A percentile compares a stretch with the other conserved stretches of the same genome.
phyloP scores from a whole-genome alignment of 2,113 vertebrate genomes.

The Prinia subflava region DNA sequence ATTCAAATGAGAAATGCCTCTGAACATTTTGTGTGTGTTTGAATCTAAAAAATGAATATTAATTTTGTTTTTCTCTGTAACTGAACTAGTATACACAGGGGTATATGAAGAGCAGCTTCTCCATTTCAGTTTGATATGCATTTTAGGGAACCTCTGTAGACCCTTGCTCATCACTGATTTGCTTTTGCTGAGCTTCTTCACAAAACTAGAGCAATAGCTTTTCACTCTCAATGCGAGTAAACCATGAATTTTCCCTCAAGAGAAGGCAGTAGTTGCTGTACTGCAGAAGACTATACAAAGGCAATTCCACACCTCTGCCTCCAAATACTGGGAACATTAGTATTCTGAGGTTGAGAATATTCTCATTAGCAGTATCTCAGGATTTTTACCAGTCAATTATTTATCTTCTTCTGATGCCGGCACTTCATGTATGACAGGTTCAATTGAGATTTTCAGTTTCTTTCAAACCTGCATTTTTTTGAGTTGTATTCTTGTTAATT shows the following conservation, averaged over 20 bases:
- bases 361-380: background rate
- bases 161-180: background rate
- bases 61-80: background rate
- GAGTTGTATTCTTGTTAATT: background rate
- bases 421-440: background rate
- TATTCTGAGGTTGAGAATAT: background rate
- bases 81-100: background rate
- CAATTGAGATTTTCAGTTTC: background rate
- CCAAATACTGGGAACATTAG: background rate
- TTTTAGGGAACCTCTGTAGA: background rate
- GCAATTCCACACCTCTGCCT: rapidly evolving
- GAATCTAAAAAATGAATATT: background rate
- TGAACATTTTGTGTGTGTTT: background rate
- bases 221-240: background rate
- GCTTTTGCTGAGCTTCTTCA: background rate
- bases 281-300: background rate
- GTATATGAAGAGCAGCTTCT: background rate
- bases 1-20: background rate
- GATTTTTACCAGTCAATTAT: background rate
- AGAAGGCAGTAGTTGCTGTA: background rate
- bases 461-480: background rate
- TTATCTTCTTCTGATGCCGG: background rate
- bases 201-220: background rate
- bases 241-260: background rate
- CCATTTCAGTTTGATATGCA: background rate